Base-by-base conservation (phyloP, 2,797 vertebrate genomes). In the Schizopygopsis pylzovi region DNA sequence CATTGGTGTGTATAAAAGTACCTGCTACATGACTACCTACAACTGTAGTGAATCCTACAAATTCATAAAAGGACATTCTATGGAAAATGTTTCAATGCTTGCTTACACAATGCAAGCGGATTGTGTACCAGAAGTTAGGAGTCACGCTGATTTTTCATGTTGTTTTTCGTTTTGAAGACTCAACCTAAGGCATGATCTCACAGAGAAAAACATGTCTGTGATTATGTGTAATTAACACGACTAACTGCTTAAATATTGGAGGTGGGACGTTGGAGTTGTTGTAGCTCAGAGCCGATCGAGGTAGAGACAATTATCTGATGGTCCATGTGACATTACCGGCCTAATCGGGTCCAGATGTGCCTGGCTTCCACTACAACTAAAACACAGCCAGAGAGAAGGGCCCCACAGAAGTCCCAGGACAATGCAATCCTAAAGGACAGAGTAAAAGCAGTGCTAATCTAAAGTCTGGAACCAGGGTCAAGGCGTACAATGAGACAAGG, bases 291-390 rank as follows among this genome's bases (percentile, higher is more conserved):
- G 56, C n/a, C 15, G 22, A 84, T 54, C 45, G 77, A 81, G 61
- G 73, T 52, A 56, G 18, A 85, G 59, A 87, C 80, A 77, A 45
- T 71, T 22, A 71, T 82, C 84, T 47, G 81, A 83, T 71, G 72
- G 41, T 78, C 70, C 73, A 72, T 87, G 81, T 86, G 83, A 87
- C 83, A 59, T 83, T 82, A 77, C 33, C 79, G 71, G n/a, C 73
- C 13, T 86, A 86, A 90, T 83, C 8, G 16, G 59, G 56, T 83
- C 86, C 90, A 89, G 88, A 89, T 88, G 88, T 88, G 84, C 39
- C 73, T 81, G 82, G 87, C 70, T 89, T 85, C 41, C n/a, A 71
- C 16, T 70, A 16, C 11, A 76, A 76, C 84, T 68, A 67, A 82
- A 76, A 85, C 28, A 85, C 52, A 87, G 75, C 25, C 78, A 56